Percentiles rank a stretch among this genome's conserved stretches.
Conservation (phyloP, 2,888 invertebrate species). For the Aphidoletes aphidimyza region DNA sequence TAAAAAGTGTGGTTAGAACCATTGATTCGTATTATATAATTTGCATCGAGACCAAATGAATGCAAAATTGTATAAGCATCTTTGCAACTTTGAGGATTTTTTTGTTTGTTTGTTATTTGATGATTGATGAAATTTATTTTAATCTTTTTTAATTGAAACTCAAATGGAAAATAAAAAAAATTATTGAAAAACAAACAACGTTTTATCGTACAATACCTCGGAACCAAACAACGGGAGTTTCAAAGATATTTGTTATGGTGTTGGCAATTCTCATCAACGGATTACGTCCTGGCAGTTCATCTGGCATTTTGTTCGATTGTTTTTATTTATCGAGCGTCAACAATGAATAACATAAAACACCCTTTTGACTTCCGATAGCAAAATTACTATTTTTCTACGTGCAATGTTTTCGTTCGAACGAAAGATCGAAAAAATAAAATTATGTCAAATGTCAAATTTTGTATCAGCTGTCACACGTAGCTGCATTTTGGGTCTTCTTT, state of each 20-base stretch:
- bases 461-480: conserved; percentile 49
- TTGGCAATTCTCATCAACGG: conserved; percentile 68
- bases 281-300: conserved; percentile 60
- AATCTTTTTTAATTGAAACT: background rate
- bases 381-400: background rate
- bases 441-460: conserved; percentile 22
- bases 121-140: too few species aligned
- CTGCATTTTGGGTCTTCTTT: background rate
- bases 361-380: background rate
- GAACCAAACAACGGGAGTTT: conserved; percentile 79
- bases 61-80: background rate
- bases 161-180: background rate
- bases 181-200: background rate
- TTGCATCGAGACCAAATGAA: background rate
- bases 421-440: background rate
- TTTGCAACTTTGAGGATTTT: too few species aligned
- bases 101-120: too few species aligned
- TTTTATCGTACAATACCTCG: conserved; percentile 70
- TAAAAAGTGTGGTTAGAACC: conserved; percentile 50
- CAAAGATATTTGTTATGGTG: conserved; percentile 71
- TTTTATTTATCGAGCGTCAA: background rate
- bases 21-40: background rate
- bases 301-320: conserved; percentile 58
- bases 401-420: conserved; percentile 34
- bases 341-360: background rate